A percentile compares a stretch with the other conserved stretches of the same genome.
Conservation (phyloP, 1,140 invertebrate genomes). For the Amphibalanus amphitrite region DNA sequence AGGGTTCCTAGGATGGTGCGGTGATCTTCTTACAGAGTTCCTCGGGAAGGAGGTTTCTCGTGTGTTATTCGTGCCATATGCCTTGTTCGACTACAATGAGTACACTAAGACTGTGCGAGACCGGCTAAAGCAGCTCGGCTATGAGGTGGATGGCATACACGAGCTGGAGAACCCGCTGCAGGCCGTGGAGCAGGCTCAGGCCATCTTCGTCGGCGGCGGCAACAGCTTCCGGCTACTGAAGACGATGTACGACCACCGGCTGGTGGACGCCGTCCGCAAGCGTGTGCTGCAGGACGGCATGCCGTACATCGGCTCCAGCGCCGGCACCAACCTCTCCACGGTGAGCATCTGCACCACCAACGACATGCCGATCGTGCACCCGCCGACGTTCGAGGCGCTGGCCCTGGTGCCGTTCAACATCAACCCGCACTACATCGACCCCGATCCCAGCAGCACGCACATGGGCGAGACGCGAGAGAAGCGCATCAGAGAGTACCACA, state of each 20-base stretch:
- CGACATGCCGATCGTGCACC: constrained; percentile 68
- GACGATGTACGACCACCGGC: constrained; percentile 44
- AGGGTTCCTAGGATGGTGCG: constrained; percentile 15
- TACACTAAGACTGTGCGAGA: constrained; percentile 43
- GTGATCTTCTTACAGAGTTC: constrained; percentile 18
- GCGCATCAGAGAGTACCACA: constrained; percentile 46
- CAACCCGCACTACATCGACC: constrained; percentile 63
- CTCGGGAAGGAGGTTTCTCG: constrained; percentile 42
- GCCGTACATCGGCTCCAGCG: constrained; percentile 60
- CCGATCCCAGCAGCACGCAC: constrained; percentile 32
- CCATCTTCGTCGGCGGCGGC: constrained; percentile 59
- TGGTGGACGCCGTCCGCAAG: constrained; percentile 41
- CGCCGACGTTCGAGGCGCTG: constrained; percentile 51
- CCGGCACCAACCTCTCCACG: constrained; percentile 65
- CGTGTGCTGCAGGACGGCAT: constrained; percentile 34
- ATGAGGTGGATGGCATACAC: constrained; percentile 43
- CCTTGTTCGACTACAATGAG: constrained; percentile 41
- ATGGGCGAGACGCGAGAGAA: constrained; percentile 37
- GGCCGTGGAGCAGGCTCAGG: constrained; percentile 42
- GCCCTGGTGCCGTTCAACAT: constrained; percentile 64
- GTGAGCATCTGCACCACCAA: constrained; percentile 59
- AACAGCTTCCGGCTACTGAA: constrained; percentile 56
- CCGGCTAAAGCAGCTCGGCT: constrained; percentile 44
- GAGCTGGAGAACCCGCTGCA: constrained; percentile 31
- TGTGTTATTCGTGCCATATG: constrained; percentile 60